These are phyloP conservation scores for Trisateles emortualis DNA, from an alignment of 2,888 invertebrate species.

Conservation along the genomic window DNA sequence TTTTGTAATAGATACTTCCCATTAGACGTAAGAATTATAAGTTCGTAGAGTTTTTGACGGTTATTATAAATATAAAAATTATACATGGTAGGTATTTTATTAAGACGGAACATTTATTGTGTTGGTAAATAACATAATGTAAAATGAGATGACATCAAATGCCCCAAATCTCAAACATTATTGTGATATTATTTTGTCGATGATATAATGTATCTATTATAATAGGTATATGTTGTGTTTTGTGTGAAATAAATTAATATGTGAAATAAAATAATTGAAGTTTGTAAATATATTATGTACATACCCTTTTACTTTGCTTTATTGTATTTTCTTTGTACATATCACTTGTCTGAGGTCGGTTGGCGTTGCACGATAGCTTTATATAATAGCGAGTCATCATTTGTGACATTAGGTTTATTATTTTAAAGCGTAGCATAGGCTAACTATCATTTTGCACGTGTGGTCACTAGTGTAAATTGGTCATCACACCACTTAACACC, in stretches of 20 bases:
- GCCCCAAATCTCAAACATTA: background rate
- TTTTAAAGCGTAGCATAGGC: no score
- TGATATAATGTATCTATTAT: background rate
- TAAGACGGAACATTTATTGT: no score
- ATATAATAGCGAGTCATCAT: no score
- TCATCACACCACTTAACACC: no score
- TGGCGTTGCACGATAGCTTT: no score
- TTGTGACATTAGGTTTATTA: no score
- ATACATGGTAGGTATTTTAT: background rate
- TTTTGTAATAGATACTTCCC: conserved; percentile 13
- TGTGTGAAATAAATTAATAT: background rate
- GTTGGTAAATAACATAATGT: background rate
- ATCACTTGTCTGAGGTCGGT: background rate
- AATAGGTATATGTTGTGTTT: background rate
- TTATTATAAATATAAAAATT: background rate
- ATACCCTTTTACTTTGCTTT: background rate
- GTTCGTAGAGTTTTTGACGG: background rate
- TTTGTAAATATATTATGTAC: conserved; percentile 9
- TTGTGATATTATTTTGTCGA: conserved; percentile 4
- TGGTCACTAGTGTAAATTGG: no score
- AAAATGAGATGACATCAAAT: background rate
- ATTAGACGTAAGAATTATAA: background rate
- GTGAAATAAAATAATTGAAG: conserved; percentile 2
- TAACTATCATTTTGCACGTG: no score
- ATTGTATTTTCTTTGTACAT: background rate